Percentiles rank a stretch among this genome's conserved stretches.
These are phyloP conservation scores for Ptilodon capucinus DNA, from an alignment of 2,888 invertebrate species.

Conservation along the genomic window DNA sequence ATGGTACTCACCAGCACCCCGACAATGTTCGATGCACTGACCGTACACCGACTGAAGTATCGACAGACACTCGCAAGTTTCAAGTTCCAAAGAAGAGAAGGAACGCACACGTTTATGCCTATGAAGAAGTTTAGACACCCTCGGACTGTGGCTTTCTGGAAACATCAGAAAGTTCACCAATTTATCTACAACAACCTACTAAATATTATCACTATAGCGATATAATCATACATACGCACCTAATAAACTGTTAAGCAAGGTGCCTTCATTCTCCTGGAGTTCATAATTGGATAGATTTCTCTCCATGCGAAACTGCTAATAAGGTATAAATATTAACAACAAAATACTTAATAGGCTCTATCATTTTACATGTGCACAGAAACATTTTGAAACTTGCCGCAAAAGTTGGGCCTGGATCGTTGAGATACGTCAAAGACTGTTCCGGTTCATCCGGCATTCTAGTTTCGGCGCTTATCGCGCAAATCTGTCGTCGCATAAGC, in stretches of 20 bases:
- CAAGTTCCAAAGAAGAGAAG: conserved; percentile 78
- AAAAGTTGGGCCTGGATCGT: conserved; percentile 15
- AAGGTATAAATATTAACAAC: conserved; percentile 1
- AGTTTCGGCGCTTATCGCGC: conserved; percentile 47
- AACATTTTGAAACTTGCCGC: conserved; percentile 12
- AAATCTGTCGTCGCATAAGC: conserved; percentile 48
- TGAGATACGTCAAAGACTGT: conserved; percentile 4
- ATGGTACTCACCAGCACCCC: conserved; percentile 76
- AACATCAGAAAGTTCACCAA: background rate
- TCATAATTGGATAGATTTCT: conserved; percentile 23
- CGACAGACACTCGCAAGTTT: conserved; percentile 81
- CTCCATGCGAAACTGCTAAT: conserved; percentile 12
- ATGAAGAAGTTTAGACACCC: conserved; percentile 13
- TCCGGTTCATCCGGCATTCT: conserved; percentile 33
- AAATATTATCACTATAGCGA: too few relatives aligned
- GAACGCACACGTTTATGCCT: conserved; percentile 51
- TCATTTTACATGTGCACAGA: background rate
- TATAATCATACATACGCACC: background rate
- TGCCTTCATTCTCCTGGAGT: conserved; percentile 23
- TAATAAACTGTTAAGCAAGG: conserved; percentile 19
- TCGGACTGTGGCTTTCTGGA: conserved; percentile 20
- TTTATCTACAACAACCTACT: too few relatives aligned
- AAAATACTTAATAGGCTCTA: background rate
- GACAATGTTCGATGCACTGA: conserved; percentile 83
- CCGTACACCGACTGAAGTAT: conserved; percentile 82